These are phyloP conservation scores for Danio choprae DNA, from an alignment of 2,797 vertebrate genomes.

Conservation along the genomic window DNA sequence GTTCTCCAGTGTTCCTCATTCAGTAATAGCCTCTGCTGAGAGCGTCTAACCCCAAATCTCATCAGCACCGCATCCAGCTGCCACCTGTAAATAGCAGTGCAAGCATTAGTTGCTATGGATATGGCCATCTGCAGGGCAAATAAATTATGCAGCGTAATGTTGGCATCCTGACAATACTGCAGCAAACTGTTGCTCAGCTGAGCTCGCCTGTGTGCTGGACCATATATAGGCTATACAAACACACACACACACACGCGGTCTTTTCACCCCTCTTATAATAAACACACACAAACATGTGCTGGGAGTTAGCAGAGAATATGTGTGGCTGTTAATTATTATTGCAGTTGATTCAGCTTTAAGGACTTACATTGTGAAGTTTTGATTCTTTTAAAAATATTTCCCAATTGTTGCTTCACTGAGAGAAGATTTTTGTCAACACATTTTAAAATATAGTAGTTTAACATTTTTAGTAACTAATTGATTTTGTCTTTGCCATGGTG, in stretches of 20 bases:
- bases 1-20: slow-evolving; percentile 10
- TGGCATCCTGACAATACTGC: slow-evolving; percentile 79
- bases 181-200: slow-evolving; percentile 77
- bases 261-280: no score
- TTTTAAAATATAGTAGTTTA: no score
- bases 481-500: no score
- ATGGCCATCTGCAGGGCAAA: slow-evolving; percentile 77
- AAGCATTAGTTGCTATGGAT: slow-evolving; percentile 79
- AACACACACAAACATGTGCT: no score
- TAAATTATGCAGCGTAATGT: slow-evolving; percentile 83
- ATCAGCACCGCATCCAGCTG: slow-evolving; percentile 55
- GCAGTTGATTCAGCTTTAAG: neutral
- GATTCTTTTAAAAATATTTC: no score
- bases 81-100: slow-evolving; percentile 51
- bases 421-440: no score
- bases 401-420: no score
- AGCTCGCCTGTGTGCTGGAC: slow-evolving; percentile 23
- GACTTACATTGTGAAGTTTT: no score
- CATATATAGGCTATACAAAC: slow-evolving; percentile 11
- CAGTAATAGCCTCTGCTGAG: slow-evolving; percentile 21
- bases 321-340: neutral
- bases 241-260: neutral
- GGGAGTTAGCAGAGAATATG: no score
- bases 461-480: no score
- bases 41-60: slow-evolving; percentile 47